These are phyloP conservation scores for Cephalopterus ornatus DNA, from an alignment of 2,113 vertebrate species.

Conservation along the genomic window DNA sequence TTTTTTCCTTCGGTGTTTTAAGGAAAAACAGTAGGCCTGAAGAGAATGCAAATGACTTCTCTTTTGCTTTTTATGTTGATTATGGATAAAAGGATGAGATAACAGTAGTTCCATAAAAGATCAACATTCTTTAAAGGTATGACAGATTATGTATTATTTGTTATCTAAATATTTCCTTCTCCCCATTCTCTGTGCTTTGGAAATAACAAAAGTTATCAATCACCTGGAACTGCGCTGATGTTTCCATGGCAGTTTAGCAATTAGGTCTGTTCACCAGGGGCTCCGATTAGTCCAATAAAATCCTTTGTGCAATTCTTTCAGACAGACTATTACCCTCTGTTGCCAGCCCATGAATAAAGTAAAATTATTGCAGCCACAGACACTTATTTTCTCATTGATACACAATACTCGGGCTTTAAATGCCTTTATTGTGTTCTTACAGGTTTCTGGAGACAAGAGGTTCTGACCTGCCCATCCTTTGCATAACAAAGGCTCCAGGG, in stretches of 20 bases:
- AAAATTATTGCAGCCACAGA: neutral
- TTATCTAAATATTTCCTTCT: constrained; percentile 43
- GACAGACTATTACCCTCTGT: neutral
- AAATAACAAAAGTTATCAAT: constrained; percentile 59
- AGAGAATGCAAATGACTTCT: neutral
- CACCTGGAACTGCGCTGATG: constrained; percentile 20
- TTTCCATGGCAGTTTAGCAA: constrained; percentile 61
- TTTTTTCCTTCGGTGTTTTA: neutral
- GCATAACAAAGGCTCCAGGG: neutral
- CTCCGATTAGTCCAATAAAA: constrained; percentile 12
- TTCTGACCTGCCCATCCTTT: neutral
- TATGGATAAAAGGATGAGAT: constrained; percentile 16
- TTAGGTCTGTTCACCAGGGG: constrained; percentile 53
- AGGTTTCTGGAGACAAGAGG: neutral
- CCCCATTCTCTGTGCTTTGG: constrained; percentile 18
- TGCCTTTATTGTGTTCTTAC: neutral
- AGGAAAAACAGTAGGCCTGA: neutral
- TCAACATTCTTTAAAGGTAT: neutral
- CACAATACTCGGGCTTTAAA: neutral
- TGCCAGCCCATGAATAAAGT: constrained; percentile 1
- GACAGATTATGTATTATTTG: neutral
- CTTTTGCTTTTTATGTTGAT: neutral
- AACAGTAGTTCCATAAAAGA: neutral
- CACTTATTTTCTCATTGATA: constrained; percentile 19
- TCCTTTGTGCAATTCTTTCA: constrained; percentile 30